Percentiles rank a stretch among this genome's conserved stretches.
These are phyloP conservation scores for Rhizoglyphus robini DNA, from an alignment of 1,140 invertebrate genomes.

Conservation along the genomic window DNA sequence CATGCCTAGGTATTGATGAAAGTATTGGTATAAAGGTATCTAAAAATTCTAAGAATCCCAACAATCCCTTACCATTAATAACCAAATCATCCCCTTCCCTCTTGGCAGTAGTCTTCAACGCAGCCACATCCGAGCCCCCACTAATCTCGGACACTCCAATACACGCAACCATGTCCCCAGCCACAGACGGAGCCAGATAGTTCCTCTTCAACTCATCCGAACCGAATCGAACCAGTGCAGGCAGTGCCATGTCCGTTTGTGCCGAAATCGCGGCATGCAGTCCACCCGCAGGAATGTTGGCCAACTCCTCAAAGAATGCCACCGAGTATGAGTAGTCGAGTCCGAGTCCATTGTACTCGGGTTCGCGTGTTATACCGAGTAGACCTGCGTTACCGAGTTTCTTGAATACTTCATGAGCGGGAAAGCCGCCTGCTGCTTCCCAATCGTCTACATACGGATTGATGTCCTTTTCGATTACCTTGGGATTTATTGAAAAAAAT, in stretches of 20 bases:
- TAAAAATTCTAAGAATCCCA: background rate
- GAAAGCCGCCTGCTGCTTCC: constrained; percentile 40
- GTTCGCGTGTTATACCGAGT: constrained; percentile 38
- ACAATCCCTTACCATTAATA: constrained; percentile 37
- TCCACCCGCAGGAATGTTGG: constrained; percentile 40
- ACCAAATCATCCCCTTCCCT: constrained; percentile 40
- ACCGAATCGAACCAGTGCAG: constrained; percentile 38
- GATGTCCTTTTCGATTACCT: constrained; percentile 44
- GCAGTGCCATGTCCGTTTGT: constrained; percentile 40
- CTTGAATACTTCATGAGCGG: constrained; percentile 43
- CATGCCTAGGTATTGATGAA: background rate
- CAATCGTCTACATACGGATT: constrained; percentile 47
- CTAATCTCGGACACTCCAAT: constrained; percentile 44
- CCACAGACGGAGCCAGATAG: constrained; percentile 43
- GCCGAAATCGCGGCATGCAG: constrained; percentile 44
- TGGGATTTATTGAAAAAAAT: background rate
- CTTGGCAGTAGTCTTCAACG: constrained; percentile 37
- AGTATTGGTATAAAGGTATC: background rate
- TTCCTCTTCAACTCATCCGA: constrained; percentile 43
- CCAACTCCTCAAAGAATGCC: constrained; percentile 43
- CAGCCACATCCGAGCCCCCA: constrained; percentile 46
- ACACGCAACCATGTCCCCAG: constrained; percentile 43
- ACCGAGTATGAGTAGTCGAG: constrained; percentile 44
- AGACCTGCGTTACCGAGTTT: constrained; percentile 43
- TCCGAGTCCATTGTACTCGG: constrained; percentile 46